phyloP scores from a whole-genome alignment of 2,888 invertebrate species.

The Apamea crenata region DNA sequence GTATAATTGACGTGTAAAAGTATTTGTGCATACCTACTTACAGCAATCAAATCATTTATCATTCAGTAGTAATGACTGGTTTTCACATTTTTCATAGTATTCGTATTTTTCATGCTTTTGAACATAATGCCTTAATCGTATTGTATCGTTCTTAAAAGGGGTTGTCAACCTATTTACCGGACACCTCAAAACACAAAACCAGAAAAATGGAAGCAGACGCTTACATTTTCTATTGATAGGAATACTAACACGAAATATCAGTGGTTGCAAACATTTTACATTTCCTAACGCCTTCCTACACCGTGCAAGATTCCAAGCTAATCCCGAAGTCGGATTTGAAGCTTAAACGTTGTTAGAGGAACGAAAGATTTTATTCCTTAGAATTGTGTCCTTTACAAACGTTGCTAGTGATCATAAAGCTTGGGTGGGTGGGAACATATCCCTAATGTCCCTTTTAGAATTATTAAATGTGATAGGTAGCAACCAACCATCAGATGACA shows the following conservation, averaged over 20 bases:
- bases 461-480: no score
- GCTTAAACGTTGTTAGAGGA: slow-evolving; percentile 41
- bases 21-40: no score
- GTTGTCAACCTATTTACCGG: background rate
- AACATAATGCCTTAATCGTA: background rate
- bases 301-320: slow-evolving; percentile 31
- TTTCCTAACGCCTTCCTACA: slow-evolving; percentile 13
- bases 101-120: background rate
- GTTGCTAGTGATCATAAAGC: background rate
- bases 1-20: no score
- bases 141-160: background rate
- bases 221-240: slow-evolving; percentile 11
- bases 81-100: background rate
- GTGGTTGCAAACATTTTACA: slow-evolving; percentile 49
- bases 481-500: no score
- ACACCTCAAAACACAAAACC: no score
- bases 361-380: slow-evolving; percentile 26
- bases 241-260: slow-evolving; percentile 28
- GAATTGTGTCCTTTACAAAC: slow-evolving; percentile 9
- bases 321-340: slow-evolving; percentile 43
- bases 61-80: background rate
- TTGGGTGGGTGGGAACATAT: background rate
- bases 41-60: no score
- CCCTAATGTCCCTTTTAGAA: background rate
- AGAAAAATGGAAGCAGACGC: background rate